Evolutionary conservation across 2,797 vertebrate genomes (phyloP), one percentile per base, ranked within the genome.

Genomic region (Salarias fasciatus): DNA sequence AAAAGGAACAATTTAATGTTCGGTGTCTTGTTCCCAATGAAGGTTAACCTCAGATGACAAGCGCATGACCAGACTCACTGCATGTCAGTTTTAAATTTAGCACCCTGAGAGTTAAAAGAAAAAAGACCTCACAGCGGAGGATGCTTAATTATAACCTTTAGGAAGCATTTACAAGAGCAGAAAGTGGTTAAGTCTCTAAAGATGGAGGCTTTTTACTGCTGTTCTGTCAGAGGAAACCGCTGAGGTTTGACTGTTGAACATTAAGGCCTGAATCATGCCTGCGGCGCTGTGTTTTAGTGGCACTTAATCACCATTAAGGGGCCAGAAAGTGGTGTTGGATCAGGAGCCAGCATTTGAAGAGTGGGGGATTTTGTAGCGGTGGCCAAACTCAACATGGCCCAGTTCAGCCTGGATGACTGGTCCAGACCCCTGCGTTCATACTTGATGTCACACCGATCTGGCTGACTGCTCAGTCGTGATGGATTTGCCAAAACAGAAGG

Each of bases 281-380:
- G 45, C 35, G 46, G 10, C n/a, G 2, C 28, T 12, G 40, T 15
- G 49, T 65, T 64, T 73, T 45, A 54, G 37, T 54, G 42, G 15
- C 29, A 53, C 53, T 53, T 53, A 6, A 58, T 84, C 69, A 71
- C 66, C 54, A 54, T 77, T 79, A 61, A 45, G 44, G 28, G 42
- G 33, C 42, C 65, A 53, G 37, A 64, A 63, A 71, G 54, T 35
- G 63, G 31, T 48, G 51, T 52, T 2, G 7, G 55, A n/a, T 55
- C 38, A 33, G 55, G 35, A 30, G 60, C 61, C 65, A 70, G 40
- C 33, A 57, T 66, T 75, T 28, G 15, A 53, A 29, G 18, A 67
- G 18, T 28, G 9, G 46, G 14, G 49, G 37, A 30, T 40, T 69
- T 64, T 64, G 45, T 31, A 13, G 52, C 8, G 24, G 35, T 53